Base-by-base conservation (phyloP, 2,113 vertebrate species). In the Dinomys branickii region DNA sequence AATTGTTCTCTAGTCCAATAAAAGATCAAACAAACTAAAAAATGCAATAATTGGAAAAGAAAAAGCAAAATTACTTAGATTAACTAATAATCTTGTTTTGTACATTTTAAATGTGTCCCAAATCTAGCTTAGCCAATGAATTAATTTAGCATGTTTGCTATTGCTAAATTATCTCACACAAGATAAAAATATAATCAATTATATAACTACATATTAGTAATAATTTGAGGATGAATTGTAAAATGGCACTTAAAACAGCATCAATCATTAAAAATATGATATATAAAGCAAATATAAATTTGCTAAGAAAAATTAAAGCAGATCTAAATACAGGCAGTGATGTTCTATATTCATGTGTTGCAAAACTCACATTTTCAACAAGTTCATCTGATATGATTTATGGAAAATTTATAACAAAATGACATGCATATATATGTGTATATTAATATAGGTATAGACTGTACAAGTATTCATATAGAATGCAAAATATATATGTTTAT, bases 281-380 rank as follows among this genome's bases (percentile, higher is more conserved):
- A 1, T 1, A 35, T 63, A 82, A 52, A 90, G 16, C 28, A 75
- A 93, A 88, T 1, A 92, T 77, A 84, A 82, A 7, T 85, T 22
- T 44, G 24, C 50, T 92, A 30, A 96, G 47, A 61, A 59, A 91
- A 94, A 94, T 54, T 69, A 69, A 88, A n/a, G 38, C 41, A 20
- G 2, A 69, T 84, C 30, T n/a, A 85, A 85, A 69, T 93, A 90
- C 54, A 50, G 61, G 20, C 7, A 90, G 5, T 24, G 77, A 61
- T 71, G n/a, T 38, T 7, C 26, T 30, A 56, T 24, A 24, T 54
- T 93, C 28, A 90, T 90, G 16, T 5, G 83, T 38, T 69, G 67
- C 52, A 95, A 78, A 30, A 56, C 26, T 88, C 30, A n/a, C 59
- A 24, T 65, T 86, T 8, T 91, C 86, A 87, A 20, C n/a, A 61